These are phyloP conservation scores for Eristalis pertinax DNA, from an alignment of 2,888 invertebrate species.

Conservation along the genomic window DNA sequence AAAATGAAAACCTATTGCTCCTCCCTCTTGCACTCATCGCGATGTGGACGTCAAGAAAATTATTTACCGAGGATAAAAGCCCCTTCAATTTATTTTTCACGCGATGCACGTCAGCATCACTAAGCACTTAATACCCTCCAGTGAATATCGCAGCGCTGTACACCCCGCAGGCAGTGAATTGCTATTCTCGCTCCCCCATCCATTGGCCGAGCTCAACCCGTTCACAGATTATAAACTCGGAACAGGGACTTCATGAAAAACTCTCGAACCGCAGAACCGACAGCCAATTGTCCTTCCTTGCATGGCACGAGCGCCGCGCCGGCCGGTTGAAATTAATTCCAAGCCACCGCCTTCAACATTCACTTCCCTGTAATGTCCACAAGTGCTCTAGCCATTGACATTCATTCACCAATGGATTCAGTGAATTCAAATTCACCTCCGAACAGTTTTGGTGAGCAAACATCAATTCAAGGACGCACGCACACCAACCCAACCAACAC, in stretches of 20 bases:
- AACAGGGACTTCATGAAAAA: background rate
- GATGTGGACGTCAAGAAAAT: background rate
- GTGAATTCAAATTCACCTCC: background rate
- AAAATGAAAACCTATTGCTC: too few species aligned
- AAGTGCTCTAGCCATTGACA: background rate
- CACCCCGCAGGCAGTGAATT: background rate
- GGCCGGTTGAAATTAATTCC: background rate
- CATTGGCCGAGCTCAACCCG: background rate
- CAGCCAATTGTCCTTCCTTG: background rate
- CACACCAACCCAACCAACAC: background rate
- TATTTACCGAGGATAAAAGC: background rate
- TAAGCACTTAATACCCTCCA: background rate
- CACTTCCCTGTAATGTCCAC: background rate
- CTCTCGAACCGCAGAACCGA: background rate
- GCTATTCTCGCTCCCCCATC: background rate
- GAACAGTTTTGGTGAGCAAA: slow-evolving; percentile 50
- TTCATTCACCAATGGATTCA: background rate
- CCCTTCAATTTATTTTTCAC: background rate
- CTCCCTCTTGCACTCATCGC: background rate
- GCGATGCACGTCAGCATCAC: background rate
- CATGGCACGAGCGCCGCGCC: background rate
- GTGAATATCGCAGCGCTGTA: background rate
- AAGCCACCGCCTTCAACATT: background rate
- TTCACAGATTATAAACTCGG: background rate
- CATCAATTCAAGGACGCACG: slow-evolving; percentile 33